Conservation (phyloP, 2,888 invertebrate species). For the Drosophila niveifrons region DNA sequence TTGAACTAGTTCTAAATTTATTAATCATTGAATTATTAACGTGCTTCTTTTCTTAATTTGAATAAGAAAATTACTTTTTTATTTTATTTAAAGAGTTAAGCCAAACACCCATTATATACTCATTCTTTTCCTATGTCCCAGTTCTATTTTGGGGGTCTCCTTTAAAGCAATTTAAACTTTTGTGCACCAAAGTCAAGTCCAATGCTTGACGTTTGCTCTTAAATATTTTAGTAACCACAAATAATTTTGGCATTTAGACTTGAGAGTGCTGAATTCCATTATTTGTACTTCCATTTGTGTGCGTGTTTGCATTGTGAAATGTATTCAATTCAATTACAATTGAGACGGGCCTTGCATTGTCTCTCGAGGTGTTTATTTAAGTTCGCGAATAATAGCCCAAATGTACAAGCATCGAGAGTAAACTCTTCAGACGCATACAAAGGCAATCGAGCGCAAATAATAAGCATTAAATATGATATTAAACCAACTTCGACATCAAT, state of each 20-base stretch:
- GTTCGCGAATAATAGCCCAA: slow-evolving; percentile 11
- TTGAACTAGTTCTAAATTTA: neutral
- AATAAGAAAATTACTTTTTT: no score
- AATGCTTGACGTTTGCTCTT: slow-evolving; percentile 2
- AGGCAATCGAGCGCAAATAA: slow-evolving; percentile 71
- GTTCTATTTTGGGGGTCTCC: neutral
- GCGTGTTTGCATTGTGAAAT: slow-evolving; percentile 4
- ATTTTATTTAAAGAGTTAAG: no score
- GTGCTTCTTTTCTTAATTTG: no score
- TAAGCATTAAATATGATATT: slow-evolving; percentile 53
- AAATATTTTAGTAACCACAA: slow-evolving; percentile 25
- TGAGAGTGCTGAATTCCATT: neutral
- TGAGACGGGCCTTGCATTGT: slow-evolving; percentile 8
- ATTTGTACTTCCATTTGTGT: neutral
- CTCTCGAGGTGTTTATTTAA: slow-evolving; percentile 18
- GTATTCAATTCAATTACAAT: slow-evolving; percentile 7
- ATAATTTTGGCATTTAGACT: slow-evolving; percentile 19
- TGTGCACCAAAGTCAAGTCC: neutral
- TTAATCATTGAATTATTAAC: no score
- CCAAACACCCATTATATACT: no score
- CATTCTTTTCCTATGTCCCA: no score
- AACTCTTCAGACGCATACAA: slow-evolving; percentile 19
- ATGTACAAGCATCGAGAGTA: slow-evolving; percentile 7
- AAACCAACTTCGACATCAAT: slow-evolving; percentile 34
- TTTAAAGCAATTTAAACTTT: slow-evolving; percentile 10